Evolutionary conservation across 2,888 invertebrate genomes (phyloP), one percentile per base, ranked within the genome.

Genomic region (Melipona bicolor): DNA sequence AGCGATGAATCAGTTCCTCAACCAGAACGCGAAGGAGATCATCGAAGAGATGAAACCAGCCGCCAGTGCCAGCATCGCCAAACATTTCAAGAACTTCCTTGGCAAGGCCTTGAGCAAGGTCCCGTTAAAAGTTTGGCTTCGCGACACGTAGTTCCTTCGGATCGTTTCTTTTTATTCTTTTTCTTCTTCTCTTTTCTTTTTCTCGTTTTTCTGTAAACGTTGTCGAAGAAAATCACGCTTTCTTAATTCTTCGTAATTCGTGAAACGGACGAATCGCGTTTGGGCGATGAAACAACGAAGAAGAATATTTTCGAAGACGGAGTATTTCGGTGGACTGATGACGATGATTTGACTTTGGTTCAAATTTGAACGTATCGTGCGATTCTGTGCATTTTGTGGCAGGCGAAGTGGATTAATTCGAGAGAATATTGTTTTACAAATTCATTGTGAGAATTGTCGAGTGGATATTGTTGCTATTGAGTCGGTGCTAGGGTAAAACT

Each of bases 31-130:
- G 0, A 96, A 97, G 69, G 97, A 97, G 93, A 97, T 98, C 89
- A 97, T 98, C 85, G 96, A 96, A 79, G 98, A 98, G 95, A 97
- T 98, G 97, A 96, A 97, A 91, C 97, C 97, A 3, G 97, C 97
- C 0, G 97, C 97, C 0, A 96, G 96, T 3, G 94, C 95, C 15
- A 96, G 97, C 86, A 97, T 97, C 89, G 96, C 96, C 3, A 96
- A 96, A 89, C 96, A 97, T 91, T 97, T 97, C 95, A 96, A 97
- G 92, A 95, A 95, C 2, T 97, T 97, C 94, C 95, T 97, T 78
- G 97, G 97, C 92, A 95, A 95, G 0, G 97, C 97, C 62, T 97
- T 97, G 93, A 95, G 96, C 67, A 96, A 96, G 92, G 95, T 97
- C 74, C 97, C 97, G 2, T 95, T 97, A 80, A 96, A 97, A 91